Conservation (phyloP, 2,113 vertebrate species). For the Nibea coibor region DNA sequence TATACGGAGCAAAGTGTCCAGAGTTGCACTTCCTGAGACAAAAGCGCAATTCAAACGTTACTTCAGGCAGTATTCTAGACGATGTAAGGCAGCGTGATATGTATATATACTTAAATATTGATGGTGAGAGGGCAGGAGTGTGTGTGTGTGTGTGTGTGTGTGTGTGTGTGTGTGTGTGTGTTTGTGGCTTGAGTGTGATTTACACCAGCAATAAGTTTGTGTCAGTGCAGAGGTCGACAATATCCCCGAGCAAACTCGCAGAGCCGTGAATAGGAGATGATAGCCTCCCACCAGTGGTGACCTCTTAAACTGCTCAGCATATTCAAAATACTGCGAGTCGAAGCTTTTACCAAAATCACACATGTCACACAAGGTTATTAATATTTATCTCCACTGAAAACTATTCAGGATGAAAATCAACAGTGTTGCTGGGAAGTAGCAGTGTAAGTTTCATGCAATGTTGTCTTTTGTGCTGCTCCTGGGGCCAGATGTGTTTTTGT, state of each 20-base stretch:
- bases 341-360: conserved; percentile 17
- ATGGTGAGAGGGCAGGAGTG: conserved; percentile 46
- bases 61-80: conserved; percentile 45
- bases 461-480: neutral
- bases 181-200: conserved; percentile 62
- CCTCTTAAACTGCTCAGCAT: conserved; percentile 52
- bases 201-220: conserved; percentile 76
- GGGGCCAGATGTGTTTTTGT: neutral
- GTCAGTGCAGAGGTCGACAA: conserved; percentile 62
- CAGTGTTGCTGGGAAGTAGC: conserved; percentile 7
- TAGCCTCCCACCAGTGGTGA: conserved; percentile 56
- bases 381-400: conserved; percentile 26
- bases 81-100: conserved; percentile 17
- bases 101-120: conserved; percentile 74
- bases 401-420: conserved; percentile 28
- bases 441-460: neutral
- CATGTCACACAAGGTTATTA: conserved; percentile 16
- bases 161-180: conserved; percentile 19
- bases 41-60: conserved; percentile 30
- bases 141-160: too few species aligned
- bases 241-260: conserved; percentile 55
- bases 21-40: conserved; percentile 17
- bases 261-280: conserved; percentile 57
- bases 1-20: neutral
- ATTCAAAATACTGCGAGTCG: conserved; percentile 30